Evolutionary conservation across 2,113 vertebrate genomes (phyloP).

Genomic region (Psephotus haematonotus): DNA sequence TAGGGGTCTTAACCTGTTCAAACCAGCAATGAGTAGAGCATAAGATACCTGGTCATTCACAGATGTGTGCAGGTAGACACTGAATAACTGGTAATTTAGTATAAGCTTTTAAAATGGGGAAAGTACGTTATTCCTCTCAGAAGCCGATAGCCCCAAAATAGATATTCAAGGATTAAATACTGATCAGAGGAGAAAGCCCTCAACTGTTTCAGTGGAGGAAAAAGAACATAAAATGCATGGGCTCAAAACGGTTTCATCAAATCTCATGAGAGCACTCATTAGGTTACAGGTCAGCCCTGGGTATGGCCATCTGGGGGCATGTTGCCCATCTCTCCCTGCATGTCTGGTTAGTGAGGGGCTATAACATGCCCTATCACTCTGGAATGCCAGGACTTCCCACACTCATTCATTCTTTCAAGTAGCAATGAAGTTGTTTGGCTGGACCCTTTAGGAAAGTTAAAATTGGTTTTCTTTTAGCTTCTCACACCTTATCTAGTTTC

Average conservation of each 20-base stretch:
- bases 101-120: neutral
- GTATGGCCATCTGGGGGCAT: rapidly evolving
- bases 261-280: neutral
- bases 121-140: neutral
- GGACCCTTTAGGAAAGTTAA: slow-evolving; percentile 55
- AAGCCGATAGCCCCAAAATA: neutral
- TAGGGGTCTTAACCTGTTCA: neutral
- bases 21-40: neutral
- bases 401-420: neutral
- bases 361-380: rapidly evolving
- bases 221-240: neutral
- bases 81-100: neutral
- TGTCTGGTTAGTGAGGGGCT: neutral
- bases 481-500: slow-evolving; percentile 80
- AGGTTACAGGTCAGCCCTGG: neutral
- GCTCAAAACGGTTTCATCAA: neutral
- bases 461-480: slow-evolving; percentile 33
- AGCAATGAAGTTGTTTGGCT: slow-evolving; percentile 30
- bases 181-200: neutral
- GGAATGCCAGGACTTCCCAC: neutral
- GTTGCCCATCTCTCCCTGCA: rapidly evolving
- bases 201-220: neutral
- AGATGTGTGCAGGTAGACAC: neutral
- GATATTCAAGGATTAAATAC: neutral
- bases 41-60: neutral